Base-by-base conservation (phyloP, 1,140 invertebrate species). In the Proctacanthus coquilletti region DNA sequence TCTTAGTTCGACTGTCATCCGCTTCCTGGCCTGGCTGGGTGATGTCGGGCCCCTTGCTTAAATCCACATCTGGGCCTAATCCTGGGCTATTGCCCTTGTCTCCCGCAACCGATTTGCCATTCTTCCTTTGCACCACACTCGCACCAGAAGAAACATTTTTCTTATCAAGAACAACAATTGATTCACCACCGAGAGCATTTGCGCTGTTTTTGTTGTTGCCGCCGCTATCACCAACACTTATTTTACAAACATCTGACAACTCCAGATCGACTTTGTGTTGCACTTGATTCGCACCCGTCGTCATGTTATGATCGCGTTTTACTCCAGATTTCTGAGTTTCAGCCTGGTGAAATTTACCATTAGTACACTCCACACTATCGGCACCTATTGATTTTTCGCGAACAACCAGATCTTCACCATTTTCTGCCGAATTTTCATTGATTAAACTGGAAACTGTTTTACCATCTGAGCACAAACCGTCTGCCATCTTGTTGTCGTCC, bases 1-100 rank as follows among this genome's bases (percentile, higher is more conserved):
- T 84, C 57, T 77, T 74, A 54, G 71, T 77, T 42, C 70, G 67
- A 29, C 45, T 20, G 25, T 17, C 35, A 38, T 32, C 39, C 23
- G 23, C 13, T 39, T 65, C 63, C 30, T 50, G 23, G 25, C 40
- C 41, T 38, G 55, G 49, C 44, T 39, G 23, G 36, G 42, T 34
- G 33, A 21, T 27, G 19, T 41, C 2, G 21, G 17, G 9, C 15
- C n/a, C n/a, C n/a, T n/a, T n/a, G n/a, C n/a, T n/a, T n/a, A n/a
- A n/a, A n/a, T n/a, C n/a, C n/a, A 25, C n/a, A 8, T 8, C n/a
- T 25, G n/a, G n/a, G 30, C 17, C 30, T 6, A 11, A 32, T 13
- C 17, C 17, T n/a, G n/a, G n/a, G n/a, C n/a, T n/a, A n/a, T n/a
- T n/a, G n/a, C n/a, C n/a, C n/a, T n/a, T n/a, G n/a, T n/a, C n/a